phyloP scores from a whole-genome alignment of 2,113 vertebrate species.

The Macroglossus sobrinus region DNA sequence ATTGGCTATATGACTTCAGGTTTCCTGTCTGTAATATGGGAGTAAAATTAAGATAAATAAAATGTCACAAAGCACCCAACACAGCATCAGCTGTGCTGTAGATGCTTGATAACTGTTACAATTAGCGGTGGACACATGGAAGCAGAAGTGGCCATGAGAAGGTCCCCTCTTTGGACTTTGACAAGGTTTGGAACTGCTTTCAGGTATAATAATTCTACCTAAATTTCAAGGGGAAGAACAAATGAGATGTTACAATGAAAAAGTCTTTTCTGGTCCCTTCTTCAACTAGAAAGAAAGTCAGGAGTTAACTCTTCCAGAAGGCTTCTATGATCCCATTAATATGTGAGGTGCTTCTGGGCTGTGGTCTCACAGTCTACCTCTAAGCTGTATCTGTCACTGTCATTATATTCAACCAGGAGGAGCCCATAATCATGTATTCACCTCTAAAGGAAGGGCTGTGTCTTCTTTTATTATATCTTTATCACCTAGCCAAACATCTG shows the following conservation, averaged over 20 bases:
- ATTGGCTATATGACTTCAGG: background rate
- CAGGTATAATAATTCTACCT: background rate
- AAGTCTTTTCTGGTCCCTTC: background rate
- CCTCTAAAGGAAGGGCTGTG: background rate
- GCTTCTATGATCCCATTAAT: background rate
- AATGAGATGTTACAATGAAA: background rate
- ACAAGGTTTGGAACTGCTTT: background rate
- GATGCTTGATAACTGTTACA: background rate
- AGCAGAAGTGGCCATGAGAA: background rate
- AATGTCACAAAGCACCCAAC: background rate
- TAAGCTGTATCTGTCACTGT: background rate
- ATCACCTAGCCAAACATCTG: background rate
- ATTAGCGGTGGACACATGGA: background rate
- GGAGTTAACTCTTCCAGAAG: background rate
- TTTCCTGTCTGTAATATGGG: background rate
- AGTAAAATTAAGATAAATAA: conserved; percentile 5
- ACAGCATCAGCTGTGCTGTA: background rate
- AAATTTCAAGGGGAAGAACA: background rate
- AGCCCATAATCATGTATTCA: background rate
- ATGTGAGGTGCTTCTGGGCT: background rate
- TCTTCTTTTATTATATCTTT: background rate
- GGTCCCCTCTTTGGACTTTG: background rate
- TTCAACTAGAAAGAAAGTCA: background rate
- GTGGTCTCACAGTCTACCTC: background rate
- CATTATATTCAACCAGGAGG: background rate